Base-by-base conservation (phyloP, 2,888 invertebrate species). In the Xestoiulus laeticollis region DNA sequence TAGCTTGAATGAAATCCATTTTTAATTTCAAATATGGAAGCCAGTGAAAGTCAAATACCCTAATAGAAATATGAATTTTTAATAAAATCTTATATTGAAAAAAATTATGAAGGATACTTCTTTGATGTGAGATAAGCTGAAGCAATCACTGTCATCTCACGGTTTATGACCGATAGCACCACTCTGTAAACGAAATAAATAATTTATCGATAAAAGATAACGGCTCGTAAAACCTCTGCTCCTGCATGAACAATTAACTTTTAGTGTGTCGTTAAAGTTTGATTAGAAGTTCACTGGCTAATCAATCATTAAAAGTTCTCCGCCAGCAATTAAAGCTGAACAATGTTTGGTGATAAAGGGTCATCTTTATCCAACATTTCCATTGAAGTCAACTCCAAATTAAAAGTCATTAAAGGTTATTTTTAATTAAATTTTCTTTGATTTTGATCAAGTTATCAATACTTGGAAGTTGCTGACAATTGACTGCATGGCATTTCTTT, bases 221-320 rank as follows among this genome's bases (percentile, higher is more conserved):
- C n/a, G n/a, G 59, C 3, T 59, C 59, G n/a, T 59, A 59, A 59
- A 59, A 59, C 59, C 59, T n/a, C 5, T n/a, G n/a, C 59, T 19
- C n/a, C n/a, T 59, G 48, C 48, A 48, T 48, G 48, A 59, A 59
- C 59, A 59, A 59, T 59, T 59, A 59, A 59, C 59, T n/a, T 59
- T 59, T 59, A 59, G 6, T 59, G n/a, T 6, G n/a, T n/a, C 59
- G 59, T 59, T 59, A 59, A n/a, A 59, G 22, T 59, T 8, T n/a
- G 59, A 59, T 59, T 19, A n/a, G 14, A 59, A n/a, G 59, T 19
- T 59, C n/a, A 59, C 59, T 1, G 59, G 5, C 59, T 59, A 59
- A 19, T 59, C 59, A 59, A 59, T 59, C 59, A 59, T 59, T 59
- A n/a, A 59, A n/a, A 59, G 59, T 6, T 59, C 59, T 19, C 3